phyloP scores from a whole-genome alignment of 2,888 invertebrate species.

The Lycocerus yunnanus region DNA sequence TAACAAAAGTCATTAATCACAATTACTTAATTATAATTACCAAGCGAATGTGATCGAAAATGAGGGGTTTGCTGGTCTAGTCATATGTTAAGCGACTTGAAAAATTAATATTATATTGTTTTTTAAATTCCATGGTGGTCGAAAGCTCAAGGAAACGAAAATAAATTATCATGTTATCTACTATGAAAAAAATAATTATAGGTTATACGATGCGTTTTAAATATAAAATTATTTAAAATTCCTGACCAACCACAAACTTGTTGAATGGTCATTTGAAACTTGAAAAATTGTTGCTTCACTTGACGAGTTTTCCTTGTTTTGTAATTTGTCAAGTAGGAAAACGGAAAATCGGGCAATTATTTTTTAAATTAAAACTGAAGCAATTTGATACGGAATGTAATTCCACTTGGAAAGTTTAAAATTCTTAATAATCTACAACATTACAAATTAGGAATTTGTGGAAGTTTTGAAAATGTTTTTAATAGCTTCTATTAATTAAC shows the following conservation, averaged over 20 bases:
- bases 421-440: conserved; percentile 17
- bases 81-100: neutral
- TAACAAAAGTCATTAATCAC: neutral
- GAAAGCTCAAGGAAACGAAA: neutral
- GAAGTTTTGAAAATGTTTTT: conserved; percentile 20
- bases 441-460: conserved; percentile 5
- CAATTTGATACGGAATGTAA: conserved; percentile 8
- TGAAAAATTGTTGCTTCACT: neutral
- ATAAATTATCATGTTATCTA: neutral
- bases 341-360: neutral
- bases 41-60: neutral
- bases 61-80: neutral
- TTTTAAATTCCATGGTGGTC: neutral
- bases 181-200: neutral
- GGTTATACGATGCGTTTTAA: neutral
- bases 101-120: neutral
- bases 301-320: too few species aligned
- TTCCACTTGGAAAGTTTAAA: conserved; percentile 10
- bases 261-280: neutral
- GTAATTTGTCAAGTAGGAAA: too few species aligned
- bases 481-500: conserved; percentile 29
- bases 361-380: conserved; percentile 3
- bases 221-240: neutral
- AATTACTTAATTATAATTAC: neutral
- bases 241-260: neutral